Base-by-base conservation (phyloP, 2,888 invertebrate genomes). In the Panzeria rudis region DNA sequence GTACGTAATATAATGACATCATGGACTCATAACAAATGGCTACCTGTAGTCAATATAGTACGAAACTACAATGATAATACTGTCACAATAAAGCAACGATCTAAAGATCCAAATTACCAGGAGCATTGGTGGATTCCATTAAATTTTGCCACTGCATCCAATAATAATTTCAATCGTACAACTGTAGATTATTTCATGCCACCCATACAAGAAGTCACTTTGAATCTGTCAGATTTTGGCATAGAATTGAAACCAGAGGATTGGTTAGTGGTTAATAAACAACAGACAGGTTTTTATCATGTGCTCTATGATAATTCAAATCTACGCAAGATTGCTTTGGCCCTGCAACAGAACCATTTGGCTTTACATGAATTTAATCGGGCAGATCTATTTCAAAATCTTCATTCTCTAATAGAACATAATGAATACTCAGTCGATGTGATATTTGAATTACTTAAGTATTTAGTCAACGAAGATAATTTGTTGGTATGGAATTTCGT, bases 301-400 rank as follows among this genome's bases (percentile, higher is more conserved):
- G 95, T 96, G 1, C 95, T 95, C 89, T 97, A 97, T 86, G 96
- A 97, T 68, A 89, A 89, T 0, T 91, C 92, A 0, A 96, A 96
- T 90, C 95, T 96, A 94, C 89, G 92, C 1, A 93, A 94, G 0
- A 93, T 97, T 5, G 95, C 94, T 11, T 93, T 94, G 29, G 94
- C 90, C 94, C 76, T 93, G 95, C 94, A 94, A 7, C 93, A 93
- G 3, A 94, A 94, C 59, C 96, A 94, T 87, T 92, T 93, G 87
- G 94, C 94, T 35, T 96, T 98, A 75, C 94, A 96, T 86, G 93
- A 95, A 1, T 95, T 95, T 64, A 97, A 97, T 89, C 93, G 98
- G 72, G 97, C 97, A 0, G 97, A 98, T 89, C 93, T 98, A 64
- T 93, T 99, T 13, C 97, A 98, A 87, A 98, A 98, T 90, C 94